These are phyloP conservation scores for Acyrthosiphon pisum DNA, from an alignment of 1,140 invertebrate genomes.

Conservation along the genomic window DNA sequence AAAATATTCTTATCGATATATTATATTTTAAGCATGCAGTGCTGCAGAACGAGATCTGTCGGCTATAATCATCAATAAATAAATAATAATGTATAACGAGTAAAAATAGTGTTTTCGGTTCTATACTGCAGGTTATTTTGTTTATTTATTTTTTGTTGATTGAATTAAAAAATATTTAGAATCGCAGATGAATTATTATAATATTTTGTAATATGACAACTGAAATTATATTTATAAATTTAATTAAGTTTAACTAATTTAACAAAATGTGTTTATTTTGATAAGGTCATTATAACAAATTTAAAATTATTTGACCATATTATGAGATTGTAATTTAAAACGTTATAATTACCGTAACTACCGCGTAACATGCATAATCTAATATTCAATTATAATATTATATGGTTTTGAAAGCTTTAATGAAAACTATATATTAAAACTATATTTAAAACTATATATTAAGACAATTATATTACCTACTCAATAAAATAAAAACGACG, in stretches of 20 bases:
- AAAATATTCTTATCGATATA: background rate
- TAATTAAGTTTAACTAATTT: background rate
- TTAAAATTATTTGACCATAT: background rate
- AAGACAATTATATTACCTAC: no score
- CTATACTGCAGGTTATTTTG: background rate
- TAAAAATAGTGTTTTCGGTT: background rate
- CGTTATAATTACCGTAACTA: background rate
- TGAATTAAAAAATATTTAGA: background rate
- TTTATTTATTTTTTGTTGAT: background rate
- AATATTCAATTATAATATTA: background rate
- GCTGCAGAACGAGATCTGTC: background rate
- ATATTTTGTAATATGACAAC: background rate
- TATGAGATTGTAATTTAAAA: background rate
- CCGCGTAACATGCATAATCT: background rate
- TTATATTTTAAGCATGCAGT: background rate
- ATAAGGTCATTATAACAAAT: background rate
- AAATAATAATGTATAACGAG: background rate
- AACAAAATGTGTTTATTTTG: background rate
- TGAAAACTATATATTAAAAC: no score
- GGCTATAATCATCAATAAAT: background rate
- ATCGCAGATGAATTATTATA: background rate
- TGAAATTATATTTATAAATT: background rate
- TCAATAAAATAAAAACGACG: background rate
- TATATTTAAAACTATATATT: background rate
- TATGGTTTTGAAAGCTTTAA: no score